Conservation (phyloP, 2,888 invertebrate species). For the Calliphora vomitoria region DNA sequence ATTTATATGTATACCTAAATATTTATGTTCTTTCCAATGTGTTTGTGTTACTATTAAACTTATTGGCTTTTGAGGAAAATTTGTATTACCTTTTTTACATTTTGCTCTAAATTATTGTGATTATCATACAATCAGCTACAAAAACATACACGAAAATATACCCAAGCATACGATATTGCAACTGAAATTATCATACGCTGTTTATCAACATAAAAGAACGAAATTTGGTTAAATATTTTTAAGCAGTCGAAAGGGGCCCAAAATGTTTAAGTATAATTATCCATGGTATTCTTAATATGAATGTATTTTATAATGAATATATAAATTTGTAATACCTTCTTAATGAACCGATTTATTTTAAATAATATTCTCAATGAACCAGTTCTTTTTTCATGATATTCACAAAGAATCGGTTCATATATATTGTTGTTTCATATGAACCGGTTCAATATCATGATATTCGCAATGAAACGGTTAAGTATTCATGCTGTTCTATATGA, state of each 20-base stretch:
- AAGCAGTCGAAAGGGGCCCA: background rate
- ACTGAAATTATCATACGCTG: background rate
- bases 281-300: too few relatives aligned
- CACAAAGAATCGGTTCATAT: too few relatives aligned
- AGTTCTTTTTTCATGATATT: too few relatives aligned
- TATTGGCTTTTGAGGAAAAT: constrained; percentile 21
- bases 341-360: too few relatives aligned
- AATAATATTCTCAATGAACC: too few relatives aligned
- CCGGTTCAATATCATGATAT: too few relatives aligned
- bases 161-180: background rate
- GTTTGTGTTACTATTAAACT: background rate
- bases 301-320: too few relatives aligned
- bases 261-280: background rate
- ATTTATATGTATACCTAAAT: too few relatives aligned
- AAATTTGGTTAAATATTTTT: background rate
- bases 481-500: too few relatives aligned
- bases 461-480: too few relatives aligned
- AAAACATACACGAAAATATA: background rate
- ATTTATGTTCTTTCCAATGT: background rate
- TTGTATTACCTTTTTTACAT: background rate
- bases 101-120: background rate
- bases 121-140: background rate
- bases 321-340: too few relatives aligned
- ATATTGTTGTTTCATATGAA: too few relatives aligned
- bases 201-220: background rate